Conservation (phyloP, 2,797 vertebrate species). For the Syncerus caffer region DNA sequence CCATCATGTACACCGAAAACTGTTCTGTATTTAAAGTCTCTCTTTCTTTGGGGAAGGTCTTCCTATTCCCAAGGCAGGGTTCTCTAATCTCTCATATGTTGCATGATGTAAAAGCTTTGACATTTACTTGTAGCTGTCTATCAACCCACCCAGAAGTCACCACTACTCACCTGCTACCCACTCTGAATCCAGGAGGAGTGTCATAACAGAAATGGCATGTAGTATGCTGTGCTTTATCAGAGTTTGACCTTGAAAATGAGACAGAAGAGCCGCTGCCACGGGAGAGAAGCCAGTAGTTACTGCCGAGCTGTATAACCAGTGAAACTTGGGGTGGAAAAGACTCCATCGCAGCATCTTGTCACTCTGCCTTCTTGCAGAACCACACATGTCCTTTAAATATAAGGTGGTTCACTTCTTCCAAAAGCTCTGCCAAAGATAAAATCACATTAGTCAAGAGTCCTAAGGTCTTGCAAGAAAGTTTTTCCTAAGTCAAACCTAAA, state of each 20-base stretch:
- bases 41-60: not conserved
- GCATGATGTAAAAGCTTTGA: not conserved
- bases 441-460: not conserved
- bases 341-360: accelerated
- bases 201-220: not conserved
- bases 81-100: not conserved
- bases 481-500: not conserved
- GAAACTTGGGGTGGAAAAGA: not conserved
- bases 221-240: too few species aligned
- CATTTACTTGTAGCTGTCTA: not conserved
- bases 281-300: not conserved
- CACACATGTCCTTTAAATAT: not conserved
- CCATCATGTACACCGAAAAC: not conserved
- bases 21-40: not conserved
- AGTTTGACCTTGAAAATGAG: not conserved
- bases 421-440: not conserved
- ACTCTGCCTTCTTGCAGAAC: not conserved
- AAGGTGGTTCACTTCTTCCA: not conserved
- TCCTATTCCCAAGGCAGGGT: not conserved
- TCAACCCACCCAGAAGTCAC: not conserved
- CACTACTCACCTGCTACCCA: not conserved
- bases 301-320: not conserved
- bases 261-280: not conserved
- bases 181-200: not conserved
- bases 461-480: not conserved